Conservation (phyloP, 2,888 invertebrate genomes). For the Ecdyonurus torrentis region DNA sequence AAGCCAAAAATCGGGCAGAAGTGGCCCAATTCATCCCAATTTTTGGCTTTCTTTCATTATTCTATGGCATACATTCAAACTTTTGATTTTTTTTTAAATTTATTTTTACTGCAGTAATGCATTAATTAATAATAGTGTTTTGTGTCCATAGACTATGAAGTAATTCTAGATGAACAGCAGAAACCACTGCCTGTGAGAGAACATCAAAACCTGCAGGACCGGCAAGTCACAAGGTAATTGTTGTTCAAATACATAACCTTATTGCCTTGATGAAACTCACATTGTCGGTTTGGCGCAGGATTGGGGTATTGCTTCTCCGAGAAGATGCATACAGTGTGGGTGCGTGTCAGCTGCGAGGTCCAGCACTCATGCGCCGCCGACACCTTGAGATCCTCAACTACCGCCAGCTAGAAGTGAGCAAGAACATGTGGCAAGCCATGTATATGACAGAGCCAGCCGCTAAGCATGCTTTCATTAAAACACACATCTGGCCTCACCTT, state of each 20-base stretch:
- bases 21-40: too few species aligned
- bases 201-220: constrained; percentile 4
- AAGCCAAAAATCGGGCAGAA: too few species aligned
- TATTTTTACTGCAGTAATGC: constrained; percentile 2
- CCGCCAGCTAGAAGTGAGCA: constrained; percentile 31
- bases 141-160: constrained; percentile 16
- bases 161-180: constrained; percentile 14
- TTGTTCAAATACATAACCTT: background rate
- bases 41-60: background rate
- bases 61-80: background rate
- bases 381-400: constrained; percentile 48
- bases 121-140: background rate
- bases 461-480: background rate
- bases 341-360: constrained; percentile 29
- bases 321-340: constrained; percentile 31
- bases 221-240: constrained; percentile 9
- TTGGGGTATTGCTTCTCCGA: constrained; percentile 31
- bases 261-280: background rate
- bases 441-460: background rate
- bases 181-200: constrained; percentile 7
- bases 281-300: constrained; percentile 19
- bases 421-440: background rate
- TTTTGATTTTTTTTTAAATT: background rate
- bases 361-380: constrained; percentile 31
- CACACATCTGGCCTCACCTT: background rate